Conservation (phyloP, 2,888 invertebrate species). For the Eustalomyia histrio region DNA sequence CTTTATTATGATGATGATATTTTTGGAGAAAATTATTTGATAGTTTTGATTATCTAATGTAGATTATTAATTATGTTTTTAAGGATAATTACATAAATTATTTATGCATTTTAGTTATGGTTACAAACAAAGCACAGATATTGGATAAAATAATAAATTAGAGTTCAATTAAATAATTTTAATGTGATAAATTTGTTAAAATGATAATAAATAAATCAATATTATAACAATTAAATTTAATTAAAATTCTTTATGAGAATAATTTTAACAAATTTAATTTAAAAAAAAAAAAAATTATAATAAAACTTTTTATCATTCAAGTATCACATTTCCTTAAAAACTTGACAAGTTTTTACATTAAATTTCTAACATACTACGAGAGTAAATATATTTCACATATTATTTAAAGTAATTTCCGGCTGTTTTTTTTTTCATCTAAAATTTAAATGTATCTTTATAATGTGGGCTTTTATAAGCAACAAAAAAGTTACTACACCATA, state of each 20-base stretch:
- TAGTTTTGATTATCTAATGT: constrained; percentile 30
- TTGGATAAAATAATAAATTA: not conserved
- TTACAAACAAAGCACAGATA: not conserved
- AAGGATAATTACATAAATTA: constrained; percentile 59
- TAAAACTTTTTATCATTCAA: no score
- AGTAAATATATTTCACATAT: no score
- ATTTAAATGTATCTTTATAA: not conserved
- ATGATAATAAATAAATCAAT: not conserved
- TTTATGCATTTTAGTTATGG: constrained; percentile 25
- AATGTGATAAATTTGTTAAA: not conserved
- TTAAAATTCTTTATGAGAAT: not conserved
- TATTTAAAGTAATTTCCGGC: no score
- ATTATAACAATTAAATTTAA: not conserved
- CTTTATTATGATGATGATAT: not conserved
- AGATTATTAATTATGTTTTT: constrained; percentile 55
- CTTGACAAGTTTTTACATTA: no score
- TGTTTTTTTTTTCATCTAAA: not conserved
- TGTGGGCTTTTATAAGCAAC: not conserved
- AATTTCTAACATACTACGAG: no score
- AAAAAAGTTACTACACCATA: not conserved
- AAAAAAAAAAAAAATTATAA: no score
- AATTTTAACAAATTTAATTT: no score
- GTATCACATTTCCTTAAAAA: no score
- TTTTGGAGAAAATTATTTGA: constrained; percentile 17
- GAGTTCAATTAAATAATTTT: not conserved